Evolutionary conservation across 2,113 vertebrate species (phyloP), one percentile per base, ranked within the genome.

Genomic region (Paedocypris sp.): DNA sequence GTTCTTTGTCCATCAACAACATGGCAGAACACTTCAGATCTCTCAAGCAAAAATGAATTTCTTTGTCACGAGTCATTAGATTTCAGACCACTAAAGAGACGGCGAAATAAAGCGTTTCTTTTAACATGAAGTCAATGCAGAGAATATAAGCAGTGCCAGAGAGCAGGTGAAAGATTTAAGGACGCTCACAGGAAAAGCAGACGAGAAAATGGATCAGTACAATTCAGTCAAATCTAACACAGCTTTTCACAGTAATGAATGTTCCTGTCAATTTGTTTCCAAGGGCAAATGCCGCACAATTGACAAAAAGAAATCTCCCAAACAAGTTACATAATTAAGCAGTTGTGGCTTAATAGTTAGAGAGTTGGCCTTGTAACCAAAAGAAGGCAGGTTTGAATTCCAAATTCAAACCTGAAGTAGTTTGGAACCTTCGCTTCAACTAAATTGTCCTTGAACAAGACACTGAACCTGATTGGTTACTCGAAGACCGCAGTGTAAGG

Each of bases 241-340:
- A 42, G 53, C 28, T 19, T 51, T 52, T 60, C 47, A 64, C 42
- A 60, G 54, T 51, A 4, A 26, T 69, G 68, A 60, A 52, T 66
- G 68, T 73, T 76, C 65, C 57, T 64, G 53, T 71, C 69, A 79
- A 78, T 77, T 77, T 70, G 72, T 69, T 82, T 82, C 81, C 76
- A 79, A 82, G 78, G 75, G 66, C 73, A 75, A 60, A 66, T 77
- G 74, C 60, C 60, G 69, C 76, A 81, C n/a, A n/a, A n/a, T n/a
- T n/a, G n/a, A n/a, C n/a, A 79, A 83, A 80, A 77, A 79, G 73
- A 79, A 39, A 80, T 77, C 77, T 77, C 58, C 75, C 73, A 76
- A 53, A 58, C 73, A 68, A 73, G 69, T n/a, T n/a, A n/a, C n/a
- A n/a, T n/a, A n/a, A n/a, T n/a, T n/a, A n/a, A n/a, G n/a, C n/a